Base-by-base conservation (phyloP, 2,797 vertebrate genomes). In the Anas capensis region DNA sequence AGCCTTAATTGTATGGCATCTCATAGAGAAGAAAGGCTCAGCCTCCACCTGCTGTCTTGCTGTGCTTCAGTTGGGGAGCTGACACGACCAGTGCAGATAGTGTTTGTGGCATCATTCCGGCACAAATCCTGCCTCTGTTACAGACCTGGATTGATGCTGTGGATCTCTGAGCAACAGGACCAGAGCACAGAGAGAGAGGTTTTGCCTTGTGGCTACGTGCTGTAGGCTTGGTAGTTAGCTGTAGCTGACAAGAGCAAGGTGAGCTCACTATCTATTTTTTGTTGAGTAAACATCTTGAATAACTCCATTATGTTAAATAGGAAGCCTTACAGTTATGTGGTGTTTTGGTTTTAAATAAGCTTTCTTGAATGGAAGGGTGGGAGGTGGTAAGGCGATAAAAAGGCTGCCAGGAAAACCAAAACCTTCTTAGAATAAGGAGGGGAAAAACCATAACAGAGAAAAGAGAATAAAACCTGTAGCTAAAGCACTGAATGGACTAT, bases 341-440 rank as follows among this genome's bases (percentile, higher is more conserved):
- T 14, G 44, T 16, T 94, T 53, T 77, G 83, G 77, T 65, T 93
- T 79, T 69, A 44, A 90, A 92, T 69, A 65, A 88, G 40, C 23
- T 16, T 10, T 3, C 34, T 75, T 12, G 49, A 80, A 53, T 29
- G 82, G 54, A 70, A 66, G 68, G 75, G 77, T 75, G 65, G 87
- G 75, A 79, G 85, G 83, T 46, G 80, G 14, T 11, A 26, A 56
- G 53, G 26, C 4, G 46, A 23, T 71, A 68, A 78, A 76, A 73
- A n/a, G 9, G 34, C 60, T 69, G 23, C 66, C 81, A 84, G 78
- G 81, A 92, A 88, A 92, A 46, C 46, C 73, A 93, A 86, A 93
- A 42, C 36, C 12, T 72, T 38, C 76, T 57, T 8, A 14, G 82
- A 70, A 53, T 53, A 56, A 88, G 17, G 54, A 87, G 11, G 23